Evolutionary conservation across 2,888 invertebrate genomes (phyloP), one percentile per base, ranked within the genome.

Genomic region (Pherbina coryleti): DNA sequence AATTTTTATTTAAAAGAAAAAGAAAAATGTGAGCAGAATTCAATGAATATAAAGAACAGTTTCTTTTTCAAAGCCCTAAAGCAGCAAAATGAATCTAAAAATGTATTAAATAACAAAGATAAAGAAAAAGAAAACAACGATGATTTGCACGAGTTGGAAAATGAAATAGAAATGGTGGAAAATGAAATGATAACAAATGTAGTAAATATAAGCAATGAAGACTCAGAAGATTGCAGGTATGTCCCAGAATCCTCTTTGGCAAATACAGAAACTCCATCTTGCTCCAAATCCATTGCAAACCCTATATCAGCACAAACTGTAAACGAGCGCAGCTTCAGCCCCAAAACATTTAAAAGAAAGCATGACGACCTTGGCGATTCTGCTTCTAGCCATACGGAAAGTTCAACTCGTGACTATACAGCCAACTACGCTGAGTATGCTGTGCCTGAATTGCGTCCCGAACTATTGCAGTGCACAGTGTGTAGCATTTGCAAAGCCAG

Each of bases 401-500:
- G 3, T 17, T 9, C 31, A 51, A 62, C 22, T 8, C 64, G 5
- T 2, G 80, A 81, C 37, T 88, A 85, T 77, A 82, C 78, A 17
- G 74, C 76, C 3, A 84, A 80, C 2, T 90, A 90, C 78, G 88
- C 84, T 0, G 90, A 90, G 77, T 87, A 83, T 49, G 85, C 86
- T 0, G 49, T 78, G 5, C 86, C 87, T 0, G 84, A 85, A 44
- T 44, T 85, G 3, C 82, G 78, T 0, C 75, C 83, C 17, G 83
- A 85, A 37, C 80, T 86, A 4, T 77, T 87, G 9, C 77, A 78
- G 8, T 78, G 81, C 66, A 80, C 84, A 2, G 84, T 82, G 67
- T 97, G 97, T 88, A 86, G 91, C 2, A 92, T 93, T 84, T 97
- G 97, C 89, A 91, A 91, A 5, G 92, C 92, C 85, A 85, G 88